phyloP scores from a whole-genome alignment of 2,797 vertebrate genomes.

The Cossypha dichroa region DNA sequence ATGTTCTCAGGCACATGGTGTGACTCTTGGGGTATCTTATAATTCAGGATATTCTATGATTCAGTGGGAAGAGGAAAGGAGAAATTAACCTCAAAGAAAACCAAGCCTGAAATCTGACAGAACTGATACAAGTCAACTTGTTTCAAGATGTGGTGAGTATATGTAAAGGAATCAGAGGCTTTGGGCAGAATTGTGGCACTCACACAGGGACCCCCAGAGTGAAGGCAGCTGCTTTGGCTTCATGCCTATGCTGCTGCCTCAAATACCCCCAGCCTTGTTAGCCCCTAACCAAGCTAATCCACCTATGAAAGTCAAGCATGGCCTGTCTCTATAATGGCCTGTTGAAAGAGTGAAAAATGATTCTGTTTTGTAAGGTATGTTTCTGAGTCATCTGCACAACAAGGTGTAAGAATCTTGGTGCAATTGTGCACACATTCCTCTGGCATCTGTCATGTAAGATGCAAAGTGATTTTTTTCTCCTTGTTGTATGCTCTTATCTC shows the following conservation, averaged over 20 bases:
- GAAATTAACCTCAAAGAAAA: neutral
- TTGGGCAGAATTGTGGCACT: neutral
- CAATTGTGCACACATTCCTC: neutral
- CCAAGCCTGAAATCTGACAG: neutral
- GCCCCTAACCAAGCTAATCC: neutral
- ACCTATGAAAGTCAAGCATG: neutral
- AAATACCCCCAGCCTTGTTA: neutral
- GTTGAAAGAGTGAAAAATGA: neutral
- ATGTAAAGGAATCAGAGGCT: neutral
- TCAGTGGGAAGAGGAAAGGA: neutral
- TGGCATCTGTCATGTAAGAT: neutral
- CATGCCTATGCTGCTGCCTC: neutral
- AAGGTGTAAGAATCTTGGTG: neutral
- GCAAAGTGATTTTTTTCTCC: neutral
- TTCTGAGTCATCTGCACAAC: neutral
- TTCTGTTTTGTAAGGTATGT: neutral
- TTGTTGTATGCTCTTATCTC: neutral
- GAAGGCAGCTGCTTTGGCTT: neutral
- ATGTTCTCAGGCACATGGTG: neutral
- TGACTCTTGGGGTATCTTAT: neutral
- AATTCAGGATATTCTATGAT: neutral
- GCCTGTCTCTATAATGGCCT: neutral
- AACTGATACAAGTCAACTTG: neutral
- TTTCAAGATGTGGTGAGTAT: neutral
- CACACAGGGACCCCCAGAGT: too few relatives aligned